Percentiles rank a stretch among this genome's conserved stretches.
phyloP scores from a whole-genome alignment of 2,113 vertebrate genomes.

The Cebidichthys violaceus region DNA sequence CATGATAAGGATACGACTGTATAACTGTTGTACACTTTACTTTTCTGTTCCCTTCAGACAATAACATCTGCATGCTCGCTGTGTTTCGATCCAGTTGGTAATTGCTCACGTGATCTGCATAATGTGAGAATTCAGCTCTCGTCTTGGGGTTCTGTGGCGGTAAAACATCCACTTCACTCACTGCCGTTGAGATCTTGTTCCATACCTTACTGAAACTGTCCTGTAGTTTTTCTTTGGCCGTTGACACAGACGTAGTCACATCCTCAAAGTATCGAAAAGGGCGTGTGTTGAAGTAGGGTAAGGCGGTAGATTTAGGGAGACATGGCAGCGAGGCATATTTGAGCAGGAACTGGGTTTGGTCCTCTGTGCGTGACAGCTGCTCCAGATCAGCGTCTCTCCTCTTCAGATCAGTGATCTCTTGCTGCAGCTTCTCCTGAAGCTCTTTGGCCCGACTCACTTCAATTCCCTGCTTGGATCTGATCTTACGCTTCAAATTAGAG shows the following conservation, averaged over 20 bases:
- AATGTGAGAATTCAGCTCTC: constrained; percentile 6
- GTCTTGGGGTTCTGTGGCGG: constrained; percentile 28
- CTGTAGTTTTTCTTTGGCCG: constrained; percentile 24
- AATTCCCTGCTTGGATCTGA: constrained; percentile 15
- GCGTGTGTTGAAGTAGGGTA: neutral
- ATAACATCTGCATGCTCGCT: neutral
- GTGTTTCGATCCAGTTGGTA: constrained; percentile 37
- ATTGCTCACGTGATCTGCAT: neutral
- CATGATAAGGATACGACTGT: neutral
- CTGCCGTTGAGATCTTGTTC: neutral
- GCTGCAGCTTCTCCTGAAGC: constrained; percentile 20
- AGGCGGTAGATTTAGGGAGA: neutral
- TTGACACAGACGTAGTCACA: neutral
- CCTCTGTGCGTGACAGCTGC: constrained; percentile 32
- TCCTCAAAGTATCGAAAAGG: constrained; percentile 19
- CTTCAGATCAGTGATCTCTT: constrained; percentile 20
- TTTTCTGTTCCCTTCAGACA: constrained; percentile 9
- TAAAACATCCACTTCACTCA: neutral
- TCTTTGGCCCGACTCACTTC: neutral
- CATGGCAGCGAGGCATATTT: neutral
- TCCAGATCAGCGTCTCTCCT: constrained; percentile 43
- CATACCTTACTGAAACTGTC: neutral
- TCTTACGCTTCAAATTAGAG: constrained; percentile 13
- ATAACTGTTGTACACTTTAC: neutral
- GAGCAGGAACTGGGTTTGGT: constrained; percentile 43